Evolutionary conservation across 2,888 invertebrate genomes (phyloP).

Genomic region (Bedellia somnulentella): DNA sequence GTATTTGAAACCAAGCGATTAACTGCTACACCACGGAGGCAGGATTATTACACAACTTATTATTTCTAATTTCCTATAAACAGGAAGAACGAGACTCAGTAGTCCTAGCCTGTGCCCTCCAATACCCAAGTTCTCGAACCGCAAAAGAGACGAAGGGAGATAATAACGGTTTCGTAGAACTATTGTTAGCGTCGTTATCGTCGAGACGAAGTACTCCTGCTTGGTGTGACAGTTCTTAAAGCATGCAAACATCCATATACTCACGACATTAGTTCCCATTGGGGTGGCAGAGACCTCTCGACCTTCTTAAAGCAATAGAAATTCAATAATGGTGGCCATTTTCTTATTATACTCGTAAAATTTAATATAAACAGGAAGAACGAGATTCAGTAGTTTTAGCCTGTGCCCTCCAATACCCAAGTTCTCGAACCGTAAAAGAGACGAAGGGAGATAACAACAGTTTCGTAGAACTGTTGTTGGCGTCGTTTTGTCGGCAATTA

Average conservation of each 20-base stretch:
- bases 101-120: slow-evolving; percentile 78
- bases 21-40: too few relatives aligned
- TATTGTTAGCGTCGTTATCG: slow-evolving; percentile 74
- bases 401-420: slow-evolving; percentile 79
- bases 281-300: too few relatives aligned
- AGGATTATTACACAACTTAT: too few relatives aligned
- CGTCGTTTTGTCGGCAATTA: slow-evolving; percentile 78
- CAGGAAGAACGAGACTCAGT: slow-evolving; percentile 74
- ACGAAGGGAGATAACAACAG: slow-evolving; percentile 52
- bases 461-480: slow-evolving; percentile 71
- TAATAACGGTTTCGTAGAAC: slow-evolving; percentile 62
- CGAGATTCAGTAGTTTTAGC: slow-evolving; percentile 78
- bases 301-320: too few relatives aligned
- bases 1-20: too few relatives aligned
- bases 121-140: slow-evolving; percentile 69
- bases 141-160: slow-evolving; percentile 40
- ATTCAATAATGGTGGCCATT: too few relatives aligned
- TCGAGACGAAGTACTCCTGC: slow-evolving; percentile 84
- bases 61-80: too few relatives aligned
- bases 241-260: too few relatives aligned
- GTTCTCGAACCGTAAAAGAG: slow-evolving; percentile 36
- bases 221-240: slow-evolving; percentile 66
- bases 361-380: slow-evolving; percentile 64
- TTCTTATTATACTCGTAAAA: too few relatives aligned
- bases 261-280: too few relatives aligned